Evolutionary conservation across 2,888 invertebrate genomes (phyloP).

Genomic region (Spodoptera picta): DNA sequence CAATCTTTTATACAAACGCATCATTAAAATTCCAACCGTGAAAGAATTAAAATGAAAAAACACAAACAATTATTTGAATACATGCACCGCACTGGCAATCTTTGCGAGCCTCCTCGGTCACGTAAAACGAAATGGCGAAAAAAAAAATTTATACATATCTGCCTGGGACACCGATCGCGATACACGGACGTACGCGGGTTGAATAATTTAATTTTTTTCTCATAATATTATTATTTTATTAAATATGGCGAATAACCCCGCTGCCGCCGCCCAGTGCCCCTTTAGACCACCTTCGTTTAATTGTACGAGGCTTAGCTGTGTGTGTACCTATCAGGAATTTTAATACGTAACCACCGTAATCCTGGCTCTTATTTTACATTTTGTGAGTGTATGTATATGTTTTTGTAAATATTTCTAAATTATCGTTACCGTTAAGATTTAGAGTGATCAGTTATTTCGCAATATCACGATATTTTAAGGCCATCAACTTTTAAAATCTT

Average conservation of each 20-base stretch:
- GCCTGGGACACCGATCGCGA: slow-evolving; percentile 85
- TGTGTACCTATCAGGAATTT: slow-evolving; percentile 80
- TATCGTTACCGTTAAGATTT: slow-evolving; percentile 5
- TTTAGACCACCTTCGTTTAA: slow-evolving; percentile 75
- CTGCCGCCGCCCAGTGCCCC: slow-evolving; percentile 54
- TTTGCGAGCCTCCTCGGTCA: slow-evolving; percentile 80
- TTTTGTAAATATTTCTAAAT: slow-evolving; percentile 56
- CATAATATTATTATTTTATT: slow-evolving; percentile 77
- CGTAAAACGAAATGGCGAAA: slow-evolving; percentile 79
- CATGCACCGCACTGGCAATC: slow-evolving; percentile 76
- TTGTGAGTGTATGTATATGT: slow-evolving; percentile 71
- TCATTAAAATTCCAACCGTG: slow-evolving; percentile 73
- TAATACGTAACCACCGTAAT: slow-evolving; percentile 76
- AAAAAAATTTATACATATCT: slow-evolving; percentile 77
- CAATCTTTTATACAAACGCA: slow-evolving; percentile 66
- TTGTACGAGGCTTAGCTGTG: slow-evolving; percentile 70
- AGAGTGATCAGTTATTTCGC: no score
- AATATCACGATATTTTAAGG: no score
- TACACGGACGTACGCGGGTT: slow-evolving; percentile 79
- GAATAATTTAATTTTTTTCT: slow-evolving; percentile 86
- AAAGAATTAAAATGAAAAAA: slow-evolving; percentile 67
- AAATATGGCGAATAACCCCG: slow-evolving; percentile 78
- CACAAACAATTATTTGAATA: slow-evolving; percentile 80
- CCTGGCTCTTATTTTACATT: slow-evolving; percentile 78
- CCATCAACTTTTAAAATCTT: neutral